Conservation (phyloP, 1,140 invertebrate genomes). For the Aricia agestis region DNA sequence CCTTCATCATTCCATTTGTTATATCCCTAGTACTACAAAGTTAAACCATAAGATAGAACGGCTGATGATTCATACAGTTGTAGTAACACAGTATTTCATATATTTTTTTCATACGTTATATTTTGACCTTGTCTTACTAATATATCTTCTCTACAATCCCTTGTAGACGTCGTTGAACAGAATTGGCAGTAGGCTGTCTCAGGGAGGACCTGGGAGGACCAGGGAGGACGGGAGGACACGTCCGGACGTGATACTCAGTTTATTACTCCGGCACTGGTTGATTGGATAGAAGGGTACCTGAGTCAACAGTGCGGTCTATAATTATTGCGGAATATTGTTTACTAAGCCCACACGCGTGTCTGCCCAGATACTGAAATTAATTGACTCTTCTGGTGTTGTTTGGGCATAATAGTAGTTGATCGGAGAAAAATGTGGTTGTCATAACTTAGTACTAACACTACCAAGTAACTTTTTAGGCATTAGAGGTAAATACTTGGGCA, state of each 20-base stretch:
- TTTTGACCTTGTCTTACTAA: neutral
- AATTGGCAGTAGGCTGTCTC: constrained; percentile 23
- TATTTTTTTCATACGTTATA: too few species aligned
- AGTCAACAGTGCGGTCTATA: constrained; percentile 19
- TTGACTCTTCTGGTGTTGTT: neutral
- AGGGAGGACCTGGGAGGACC: constrained; percentile 15
- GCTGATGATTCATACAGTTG: too few species aligned
- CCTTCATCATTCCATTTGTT: too few species aligned
- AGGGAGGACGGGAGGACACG: constrained; percentile 32
- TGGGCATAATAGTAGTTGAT: too few species aligned
- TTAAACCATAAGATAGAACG: too few species aligned
- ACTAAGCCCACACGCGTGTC: neutral
- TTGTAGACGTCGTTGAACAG: constrained; percentile 17
- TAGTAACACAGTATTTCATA: too few species aligned
- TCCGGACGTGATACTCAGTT: constrained; percentile 46
- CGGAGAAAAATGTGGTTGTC: too few species aligned
- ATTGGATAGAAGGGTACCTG: constrained; percentile 38
- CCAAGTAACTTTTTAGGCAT: too few species aligned
- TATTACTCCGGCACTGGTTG: constrained; percentile 44
- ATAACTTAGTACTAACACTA: too few species aligned
- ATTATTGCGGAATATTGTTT: constrained; percentile 26
- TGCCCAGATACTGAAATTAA: neutral
- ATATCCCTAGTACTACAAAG: too few species aligned
- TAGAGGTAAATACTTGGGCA: too few species aligned
- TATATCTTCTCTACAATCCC: neutral